Base-by-base conservation (phyloP, 37 sponge, comb jelly and placozoan species). In the Chondrosia reniformis region DNA sequence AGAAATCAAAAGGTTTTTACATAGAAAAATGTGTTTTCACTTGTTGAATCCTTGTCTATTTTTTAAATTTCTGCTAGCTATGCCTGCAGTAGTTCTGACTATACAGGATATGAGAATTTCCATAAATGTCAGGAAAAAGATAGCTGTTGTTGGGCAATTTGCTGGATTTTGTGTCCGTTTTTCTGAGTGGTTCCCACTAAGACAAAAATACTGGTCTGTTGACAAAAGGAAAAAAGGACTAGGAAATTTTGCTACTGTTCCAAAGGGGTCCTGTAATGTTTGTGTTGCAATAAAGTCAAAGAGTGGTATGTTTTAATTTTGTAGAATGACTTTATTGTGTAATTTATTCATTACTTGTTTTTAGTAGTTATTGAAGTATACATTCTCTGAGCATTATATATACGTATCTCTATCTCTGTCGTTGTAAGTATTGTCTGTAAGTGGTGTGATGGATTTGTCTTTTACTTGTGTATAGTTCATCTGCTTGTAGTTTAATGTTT, bases 71-170 rank as follows among this genome's bases (percentile, higher is more conserved):
- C 46, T 43, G 2, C 28, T 40, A 82, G 83, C 63, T 0, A 86
- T 91, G 24, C 91, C 91, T 42, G 91, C 91, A 24, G 67, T 83
- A 13, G 91, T 91, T 46, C 38, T 91, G 31, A 86, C 87, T 21
- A 84, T 91, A 37, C 86, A 91, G 33, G 87, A 86, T 36, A 91
- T 91, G 91, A 80, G 67, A 31, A 63, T 91, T 8, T 61, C 81
- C 15, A 39, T 86, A 7, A 86, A 91, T 79, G 80, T 91, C 34
- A 80, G 84, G 38, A 79, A 80, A 33, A 83, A 76, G 42, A 76
- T 91, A 24, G 87, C 84, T 42, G 80, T 79, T 38, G 77, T 73
- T 9, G 91, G 91, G 4, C 65, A 40, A 34, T 86, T 91, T 49
- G 17, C 83, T 17, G 80, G 87, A 28, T 91, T 86, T 74, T 86